Base-by-base conservation (phyloP, 2,888 invertebrate species). In the Parnassius apollo region DNA sequence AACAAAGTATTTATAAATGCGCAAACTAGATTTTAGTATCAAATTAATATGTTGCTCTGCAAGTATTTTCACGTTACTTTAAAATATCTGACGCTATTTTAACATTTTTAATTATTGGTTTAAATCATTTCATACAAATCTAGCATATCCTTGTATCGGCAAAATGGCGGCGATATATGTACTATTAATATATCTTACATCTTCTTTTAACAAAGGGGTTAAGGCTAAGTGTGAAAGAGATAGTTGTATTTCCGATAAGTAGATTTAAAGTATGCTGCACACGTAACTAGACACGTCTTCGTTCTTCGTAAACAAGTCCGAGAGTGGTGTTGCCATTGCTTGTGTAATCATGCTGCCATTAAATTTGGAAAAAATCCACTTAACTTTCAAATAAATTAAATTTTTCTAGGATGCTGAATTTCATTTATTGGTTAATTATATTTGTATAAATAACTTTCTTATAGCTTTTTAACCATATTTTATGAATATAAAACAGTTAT, bases 201-300 rank as follows among this genome's bases (percentile, higher is more conserved):
- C 88, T 75, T 79, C 80, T 76, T 86, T 76, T 72, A 68, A 65
- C 73, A 62, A 42, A 48, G 22, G 18, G 56, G 56, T 61, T 53
- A 25, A 42, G 45, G 59, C 44, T 67, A 68, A 48, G 82, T 67
- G 68, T 66, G 77, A 90, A 70, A 76, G 85, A 81, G 88, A 86
- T 68, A 76, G 77, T 67, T 71, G 77, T 76, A 78, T 68, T 76
- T 85, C 77, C 80, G 83, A 84, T 85, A 82, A 78, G 77, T 77
- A 73, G 76, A 77, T 76, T 78, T 73, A 75, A 77, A 79, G 80
- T 82, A 83, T 81, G 82, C 80, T 83, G 88, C 85, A 87, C 83
- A 90, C 90, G 91, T 90, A 90, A 90, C 88, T 80, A 88, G 88
- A 90, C 90, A 90, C 90, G 90, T 90, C 88, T 86, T 85, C 85